Evolutionary conservation across 2,888 invertebrate genomes (phyloP), one percentile per base, ranked within the genome.

Genomic region (Ypsolopha sequella): DNA sequence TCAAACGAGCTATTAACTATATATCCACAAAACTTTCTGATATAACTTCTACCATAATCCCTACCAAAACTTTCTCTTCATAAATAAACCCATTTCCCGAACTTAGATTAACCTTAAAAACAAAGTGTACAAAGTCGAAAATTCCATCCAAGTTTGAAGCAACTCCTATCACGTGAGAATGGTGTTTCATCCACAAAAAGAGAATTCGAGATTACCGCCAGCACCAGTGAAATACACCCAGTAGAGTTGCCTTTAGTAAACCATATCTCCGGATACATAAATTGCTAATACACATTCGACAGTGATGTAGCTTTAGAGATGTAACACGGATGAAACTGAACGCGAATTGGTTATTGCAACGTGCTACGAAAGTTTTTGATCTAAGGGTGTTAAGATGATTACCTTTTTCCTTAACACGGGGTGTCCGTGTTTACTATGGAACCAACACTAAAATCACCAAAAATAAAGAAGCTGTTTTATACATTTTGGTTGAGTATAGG

Each of bases 261-360:
- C 64, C 64, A 64, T 69, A 72, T 71, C 68, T 68, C 60, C 58
- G 64, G 59, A 59, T 64, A 68, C 66, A 68, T 70, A 71, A 70
- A 70, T 73, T 69, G 62, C 60, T 60, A 64, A 59, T 59, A 61
- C 58, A 62, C 61, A 59, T 62, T 60, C 60, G 55, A 54, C 56
- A 36, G 36, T 36, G 36, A 36, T 36, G 14, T 10, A 13, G 36
- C 9, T 10, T 34, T 64, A 70, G 68, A 52, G 67, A 51, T 61
- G 68, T 36, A 55, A 52, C 36, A 13, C 35, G 10, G 14, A 35
- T 9, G 45, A 45, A 46, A 39, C 39, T n/a, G n/a, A n/a, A n/a
- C n/a, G n/a, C n/a, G n/a, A n/a, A n/a, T n/a, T n/a, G n/a, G n/a
- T n/a, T n/a, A n/a, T n/a, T n/a, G n/a, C n/a, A n/a, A n/a, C n/a